Conservation (phyloP, 2,113 vertebrate species). For the Miniopterus natalensis region DNA sequence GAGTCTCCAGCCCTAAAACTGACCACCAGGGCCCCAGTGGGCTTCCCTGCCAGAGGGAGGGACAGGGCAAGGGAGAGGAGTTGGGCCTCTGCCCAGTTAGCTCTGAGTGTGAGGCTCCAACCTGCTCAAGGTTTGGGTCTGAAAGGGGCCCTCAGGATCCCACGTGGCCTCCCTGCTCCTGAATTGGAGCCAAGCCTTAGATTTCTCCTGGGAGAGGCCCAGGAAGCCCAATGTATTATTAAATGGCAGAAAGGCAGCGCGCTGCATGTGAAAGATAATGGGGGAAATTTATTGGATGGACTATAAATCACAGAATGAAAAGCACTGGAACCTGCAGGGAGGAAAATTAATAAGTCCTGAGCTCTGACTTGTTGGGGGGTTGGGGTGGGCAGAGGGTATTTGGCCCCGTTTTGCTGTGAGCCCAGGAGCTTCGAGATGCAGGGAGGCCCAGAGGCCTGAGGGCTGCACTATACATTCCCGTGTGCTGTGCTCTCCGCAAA, state of each 20-base stretch:
- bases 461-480: rapidly evolving
- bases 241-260: conserved; percentile 49
- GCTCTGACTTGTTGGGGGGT: conserved; percentile 12
- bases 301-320: conserved; percentile 66
- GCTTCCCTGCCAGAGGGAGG: not conserved
- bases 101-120: not conserved
- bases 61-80: not conserved
- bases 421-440: not conserved
- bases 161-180: not conserved
- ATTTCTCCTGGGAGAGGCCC: conserved; percentile 58
- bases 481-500: not conserved
- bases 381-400: not conserved
- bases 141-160: not conserved
- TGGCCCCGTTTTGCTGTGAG: not conserved
- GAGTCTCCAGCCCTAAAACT: not conserved
- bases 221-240: conserved; percentile 53
- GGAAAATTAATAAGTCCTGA: not conserved
- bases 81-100: not conserved
- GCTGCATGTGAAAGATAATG: conserved; percentile 67
- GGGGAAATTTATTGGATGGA: conserved; percentile 59
- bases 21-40: not conserved
- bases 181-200: conserved; percentile 25
- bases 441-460: not conserved
- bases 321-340: not conserved
- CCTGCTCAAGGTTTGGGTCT: conserved; percentile 2